Percentiles rank a stretch among this genome's conserved stretches.
These are phyloP conservation scores for Cataglyphis livida DNA, from an alignment of 2,888 invertebrate species.

Conservation along the genomic window DNA sequence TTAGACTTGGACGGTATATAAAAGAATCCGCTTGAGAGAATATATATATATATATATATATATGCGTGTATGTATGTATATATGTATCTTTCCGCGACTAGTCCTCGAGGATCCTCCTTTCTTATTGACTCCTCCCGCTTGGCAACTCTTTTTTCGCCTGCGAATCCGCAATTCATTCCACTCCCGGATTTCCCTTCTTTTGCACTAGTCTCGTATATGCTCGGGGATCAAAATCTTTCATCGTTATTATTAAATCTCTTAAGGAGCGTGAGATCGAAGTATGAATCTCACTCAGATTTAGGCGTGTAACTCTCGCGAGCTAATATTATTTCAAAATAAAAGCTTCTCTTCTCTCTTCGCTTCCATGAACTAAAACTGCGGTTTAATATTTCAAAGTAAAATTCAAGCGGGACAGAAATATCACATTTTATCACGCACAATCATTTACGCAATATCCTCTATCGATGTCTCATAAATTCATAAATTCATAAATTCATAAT, in stretches of 20 bases:
- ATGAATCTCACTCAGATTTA: constrained; percentile 6
- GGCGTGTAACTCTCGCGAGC: constrained; percentile 29
- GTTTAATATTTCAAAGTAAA: constrained; percentile 9
- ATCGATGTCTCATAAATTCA: constrained; percentile 41
- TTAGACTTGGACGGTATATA: constrained; percentile 58
- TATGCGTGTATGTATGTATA: neutral
- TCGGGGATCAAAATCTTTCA: constrained; percentile 62
- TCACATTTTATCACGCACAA: neutral
- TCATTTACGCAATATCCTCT: neutral
- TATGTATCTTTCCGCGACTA: constrained; percentile 10
- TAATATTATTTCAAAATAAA: neutral
- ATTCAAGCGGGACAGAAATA: neutral
- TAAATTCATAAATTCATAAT: constrained; percentile 36
- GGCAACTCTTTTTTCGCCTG: neutral
- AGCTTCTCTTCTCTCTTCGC: neutral
- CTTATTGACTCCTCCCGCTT: constrained; percentile 34
- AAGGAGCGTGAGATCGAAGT: constrained; percentile 57
- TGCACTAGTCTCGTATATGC: constrained; percentile 15
- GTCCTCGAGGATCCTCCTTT: constrained; percentile 32
- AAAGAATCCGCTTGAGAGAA: constrained; percentile 61
- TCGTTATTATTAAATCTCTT: constrained; percentile 50
- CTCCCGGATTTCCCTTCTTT: constrained; percentile 1
- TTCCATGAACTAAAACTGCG: neutral
- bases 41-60: neutral
- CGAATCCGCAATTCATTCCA: constrained; percentile 27